Conservation (phyloP, 2,888 invertebrate genomes). For the Deilephila porcellus region DNA sequence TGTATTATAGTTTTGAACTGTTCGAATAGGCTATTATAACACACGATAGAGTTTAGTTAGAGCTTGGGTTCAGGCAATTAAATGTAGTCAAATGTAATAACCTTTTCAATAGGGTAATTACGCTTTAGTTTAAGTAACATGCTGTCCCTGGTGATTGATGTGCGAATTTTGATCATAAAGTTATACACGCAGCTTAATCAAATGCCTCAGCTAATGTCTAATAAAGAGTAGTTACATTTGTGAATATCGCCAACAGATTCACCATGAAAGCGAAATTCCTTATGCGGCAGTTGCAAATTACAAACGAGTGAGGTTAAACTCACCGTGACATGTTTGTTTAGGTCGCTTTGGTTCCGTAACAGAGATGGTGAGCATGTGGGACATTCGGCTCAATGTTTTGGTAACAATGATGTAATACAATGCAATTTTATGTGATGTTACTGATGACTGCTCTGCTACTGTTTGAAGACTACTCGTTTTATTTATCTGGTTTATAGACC, state of each 20-base stretch:
- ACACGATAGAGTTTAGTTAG: too few species aligned
- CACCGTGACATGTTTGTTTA: constrained; percentile 66
- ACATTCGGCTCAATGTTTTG: constrained; percentile 44
- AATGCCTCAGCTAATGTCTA: too few species aligned
- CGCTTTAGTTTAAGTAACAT: too few species aligned
- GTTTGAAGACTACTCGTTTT: neutral
- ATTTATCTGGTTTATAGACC: neutral
- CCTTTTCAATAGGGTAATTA: too few species aligned
- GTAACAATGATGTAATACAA: constrained; percentile 56
- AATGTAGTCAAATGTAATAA: too few species aligned
- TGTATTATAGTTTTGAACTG: too few species aligned
- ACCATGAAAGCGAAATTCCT: constrained; percentile 8
- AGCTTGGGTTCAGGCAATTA: too few species aligned
- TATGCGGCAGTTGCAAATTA: constrained; percentile 11
- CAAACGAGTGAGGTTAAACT: constrained; percentile 42
- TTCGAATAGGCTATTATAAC: too few species aligned
- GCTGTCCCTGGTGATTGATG: too few species aligned
- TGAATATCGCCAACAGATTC: neutral
- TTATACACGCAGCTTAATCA: too few species aligned
- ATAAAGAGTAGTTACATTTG: neutral
- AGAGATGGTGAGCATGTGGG: constrained; percentile 47
- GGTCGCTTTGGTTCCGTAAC: constrained; percentile 59
- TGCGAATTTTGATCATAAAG: too few species aligned
- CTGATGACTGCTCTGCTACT: neutral
- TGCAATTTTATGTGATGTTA: constrained; percentile 28